Evolutionary conservation across 2,888 invertebrate species (phyloP).

Genomic region (Pogonocherus hispidulus): DNA sequence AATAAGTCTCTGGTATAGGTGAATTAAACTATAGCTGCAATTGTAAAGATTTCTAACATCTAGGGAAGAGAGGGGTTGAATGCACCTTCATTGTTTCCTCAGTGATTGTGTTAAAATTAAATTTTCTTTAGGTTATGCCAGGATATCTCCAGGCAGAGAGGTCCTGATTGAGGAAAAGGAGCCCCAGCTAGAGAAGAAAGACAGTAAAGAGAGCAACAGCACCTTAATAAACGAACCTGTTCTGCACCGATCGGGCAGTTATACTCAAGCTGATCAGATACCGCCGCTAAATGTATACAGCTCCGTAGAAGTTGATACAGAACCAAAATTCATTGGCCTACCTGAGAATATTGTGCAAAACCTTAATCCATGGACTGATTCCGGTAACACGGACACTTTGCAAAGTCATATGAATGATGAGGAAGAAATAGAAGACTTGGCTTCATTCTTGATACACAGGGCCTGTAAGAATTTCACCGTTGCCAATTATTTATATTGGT

Average conservation of each 20-base stretch:
- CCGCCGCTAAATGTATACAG: conserved; percentile 62
- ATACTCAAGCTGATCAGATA: conserved; percentile 63
- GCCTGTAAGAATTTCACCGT: conserved; percentile 91
- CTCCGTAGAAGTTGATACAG: conserved; percentile 61
- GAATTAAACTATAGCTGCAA: too few species aligned
- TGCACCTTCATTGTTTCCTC: too few species aligned
- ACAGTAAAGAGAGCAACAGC: conserved; percentile 65
- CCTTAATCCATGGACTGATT: conserved; percentile 64
- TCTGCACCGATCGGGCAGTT: conserved; percentile 62
- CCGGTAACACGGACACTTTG: conserved; percentile 70
- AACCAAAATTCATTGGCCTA: conserved; percentile 51
- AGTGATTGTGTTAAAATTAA: too few species aligned
- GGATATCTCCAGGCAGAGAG: conserved; percentile 62
- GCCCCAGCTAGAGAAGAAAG: conserved; percentile 65
- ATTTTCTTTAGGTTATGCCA: conserved; percentile 49
- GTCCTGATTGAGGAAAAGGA: conserved; percentile 65
- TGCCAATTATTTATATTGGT: conserved; percentile 99
- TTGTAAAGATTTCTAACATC: too few species aligned
- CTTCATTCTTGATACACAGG: conserved; percentile 90
- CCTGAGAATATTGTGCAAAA: conserved; percentile 61
- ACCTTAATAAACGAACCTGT: conserved; percentile 63
- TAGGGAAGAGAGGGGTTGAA: too few species aligned
- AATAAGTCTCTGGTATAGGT: too few species aligned
- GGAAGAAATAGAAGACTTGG: conserved; percentile 77
- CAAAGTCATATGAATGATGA: conserved; percentile 68